Conservation (phyloP, 2,113 vertebrate species). For the Amphiprion percula region DNA sequence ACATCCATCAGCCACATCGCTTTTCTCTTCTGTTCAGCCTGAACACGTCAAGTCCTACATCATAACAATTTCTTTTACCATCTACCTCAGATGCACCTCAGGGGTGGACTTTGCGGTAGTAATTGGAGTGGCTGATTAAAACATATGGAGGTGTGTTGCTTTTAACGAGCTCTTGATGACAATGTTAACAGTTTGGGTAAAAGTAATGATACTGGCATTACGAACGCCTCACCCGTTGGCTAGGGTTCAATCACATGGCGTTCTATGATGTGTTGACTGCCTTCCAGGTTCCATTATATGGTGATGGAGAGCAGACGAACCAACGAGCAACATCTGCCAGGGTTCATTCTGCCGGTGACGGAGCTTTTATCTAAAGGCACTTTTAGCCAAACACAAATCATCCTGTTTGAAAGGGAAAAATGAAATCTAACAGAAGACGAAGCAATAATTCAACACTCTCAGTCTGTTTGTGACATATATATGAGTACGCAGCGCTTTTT, state of each 20-base stretch:
- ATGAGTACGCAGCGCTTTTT: not conserved
- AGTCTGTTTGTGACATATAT: not conserved
- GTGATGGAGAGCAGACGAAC: constrained; percentile 49
- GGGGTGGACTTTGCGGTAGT: constrained; percentile 29
- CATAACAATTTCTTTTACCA: not conserved
- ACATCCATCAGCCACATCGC: too few species aligned
- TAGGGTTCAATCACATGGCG: constrained; percentile 43
- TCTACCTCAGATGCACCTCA: constrained; percentile 11
- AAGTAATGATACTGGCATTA: constrained; percentile 46
- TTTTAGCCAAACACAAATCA: not conserved
- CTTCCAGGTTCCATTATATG: constrained; percentile 55
- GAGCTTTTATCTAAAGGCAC: constrained; percentile 6
- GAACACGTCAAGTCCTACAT: not conserved
- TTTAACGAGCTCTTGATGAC: constrained; percentile 55
- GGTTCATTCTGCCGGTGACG: constrained; percentile 13
- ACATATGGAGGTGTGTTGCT: constrained; percentile 40
- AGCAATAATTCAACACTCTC: not conserved
- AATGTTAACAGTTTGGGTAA: constrained; percentile 49
- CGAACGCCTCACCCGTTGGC: constrained; percentile 41
- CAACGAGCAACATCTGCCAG: constrained; percentile 42
- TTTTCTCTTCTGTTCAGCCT: too few species aligned
- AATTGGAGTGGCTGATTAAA: constrained; percentile 56
- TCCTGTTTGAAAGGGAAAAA: not conserved
- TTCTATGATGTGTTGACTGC: constrained; percentile 55
- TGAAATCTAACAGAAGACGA: not conserved